Conservation (phyloP, 2,888 invertebrate species). For the Dugesia japonica region DNA sequence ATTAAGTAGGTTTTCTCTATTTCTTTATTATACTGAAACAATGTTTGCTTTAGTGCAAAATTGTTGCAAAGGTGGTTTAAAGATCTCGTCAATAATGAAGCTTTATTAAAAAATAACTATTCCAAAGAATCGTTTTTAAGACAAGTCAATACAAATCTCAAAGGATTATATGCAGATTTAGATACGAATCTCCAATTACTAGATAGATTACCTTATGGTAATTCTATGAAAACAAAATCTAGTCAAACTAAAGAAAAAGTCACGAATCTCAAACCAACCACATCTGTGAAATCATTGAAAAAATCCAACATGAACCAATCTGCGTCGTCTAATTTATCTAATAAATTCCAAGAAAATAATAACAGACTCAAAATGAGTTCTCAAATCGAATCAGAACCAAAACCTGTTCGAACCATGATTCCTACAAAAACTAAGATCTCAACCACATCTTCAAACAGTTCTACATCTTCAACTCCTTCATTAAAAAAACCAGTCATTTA, state of each 20-base stretch:
- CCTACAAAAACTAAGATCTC: background rate
- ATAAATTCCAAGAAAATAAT: background rate
- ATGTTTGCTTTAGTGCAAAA: conserved; percentile 21
- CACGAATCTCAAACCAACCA: background rate
- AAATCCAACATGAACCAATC: background rate
- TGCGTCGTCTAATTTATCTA: background rate
- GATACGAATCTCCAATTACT: conserved; percentile 31
- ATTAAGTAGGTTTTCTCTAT: conserved; percentile 26
- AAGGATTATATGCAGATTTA: conserved; percentile 33
- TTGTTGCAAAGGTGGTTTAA: conserved; percentile 33
- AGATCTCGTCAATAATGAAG: conserved; percentile 28
- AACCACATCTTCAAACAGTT: background rate
- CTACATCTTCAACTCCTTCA: background rate
- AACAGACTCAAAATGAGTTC: background rate
- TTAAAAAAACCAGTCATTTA: conserved; percentile 4
- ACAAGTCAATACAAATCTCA: conserved; percentile 24
- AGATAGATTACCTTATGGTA: conserved; percentile 31
- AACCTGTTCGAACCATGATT: background rate
- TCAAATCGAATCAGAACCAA: background rate
- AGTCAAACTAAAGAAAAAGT: conserved; percentile 5
- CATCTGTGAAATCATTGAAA: background rate
- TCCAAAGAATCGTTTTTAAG: conserved; percentile 33
- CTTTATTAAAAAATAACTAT: conserved; percentile 31
- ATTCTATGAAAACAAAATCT: background rate
- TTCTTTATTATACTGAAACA: background rate